phyloP scores from a whole-genome alignment of 2,797 vertebrate species.

The Acropternis orthonyx region DNA sequence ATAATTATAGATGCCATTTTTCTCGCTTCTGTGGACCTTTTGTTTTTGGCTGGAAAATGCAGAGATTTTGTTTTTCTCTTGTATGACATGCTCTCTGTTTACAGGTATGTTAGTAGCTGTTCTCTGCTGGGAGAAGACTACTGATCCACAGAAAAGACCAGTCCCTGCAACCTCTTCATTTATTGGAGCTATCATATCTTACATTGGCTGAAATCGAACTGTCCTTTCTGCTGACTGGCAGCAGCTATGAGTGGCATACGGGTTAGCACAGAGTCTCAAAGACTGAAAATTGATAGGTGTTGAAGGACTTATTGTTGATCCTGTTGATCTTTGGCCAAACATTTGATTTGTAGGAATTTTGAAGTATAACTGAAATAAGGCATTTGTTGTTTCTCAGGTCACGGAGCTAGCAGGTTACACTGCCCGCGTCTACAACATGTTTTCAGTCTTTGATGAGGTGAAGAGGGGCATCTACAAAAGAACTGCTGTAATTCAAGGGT shows the following conservation, averaged over 20 bases:
- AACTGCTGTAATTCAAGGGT: conserved; percentile 73
- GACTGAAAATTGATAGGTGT: background rate
- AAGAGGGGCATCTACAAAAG: conserved; percentile 93
- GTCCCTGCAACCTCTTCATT: background rate
- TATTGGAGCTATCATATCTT: background rate
- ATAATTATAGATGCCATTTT: background rate
- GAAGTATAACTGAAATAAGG: background rate
- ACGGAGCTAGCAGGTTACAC: conserved; percentile 97
- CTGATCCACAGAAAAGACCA: background rate
- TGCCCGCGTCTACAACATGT: conserved; percentile 94
- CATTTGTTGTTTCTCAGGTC: conserved; percentile 77
- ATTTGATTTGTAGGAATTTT: background rate
- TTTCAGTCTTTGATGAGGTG: conserved; percentile 93
- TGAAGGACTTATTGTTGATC: background rate
- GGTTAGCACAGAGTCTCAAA: background rate
- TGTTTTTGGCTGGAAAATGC: background rate
- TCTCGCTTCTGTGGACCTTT: background rate
- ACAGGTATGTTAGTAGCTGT: background rate
- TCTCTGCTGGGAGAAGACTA: background rate
- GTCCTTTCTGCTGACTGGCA: background rate
- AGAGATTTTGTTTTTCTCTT: background rate
- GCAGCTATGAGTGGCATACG: background rate
- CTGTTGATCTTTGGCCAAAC: background rate
- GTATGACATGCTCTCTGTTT: background rate
- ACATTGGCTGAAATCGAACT: background rate